Evolutionary conservation across 1,140 invertebrate genomes (phyloP), one percentile per base, ranked within the genome.

Genomic region (Eufriesea mexicana): DNA sequence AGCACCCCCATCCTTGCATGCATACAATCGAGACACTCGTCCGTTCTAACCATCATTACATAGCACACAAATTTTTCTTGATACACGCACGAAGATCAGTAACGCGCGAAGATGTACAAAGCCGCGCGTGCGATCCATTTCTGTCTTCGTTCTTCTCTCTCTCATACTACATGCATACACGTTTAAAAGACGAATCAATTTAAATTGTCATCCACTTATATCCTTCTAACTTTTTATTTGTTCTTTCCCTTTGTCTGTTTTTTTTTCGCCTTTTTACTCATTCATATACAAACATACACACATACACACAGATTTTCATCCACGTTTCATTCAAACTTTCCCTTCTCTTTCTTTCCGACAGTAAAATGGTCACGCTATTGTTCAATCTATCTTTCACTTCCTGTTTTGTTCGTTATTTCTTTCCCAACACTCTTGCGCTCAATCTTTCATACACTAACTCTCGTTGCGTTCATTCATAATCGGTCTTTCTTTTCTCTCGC

Each of bases 1-100:
- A 72, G 73, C 68, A 89, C 79, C 88, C 87, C 84, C 86, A 87
- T 89, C 83, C 79, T 79, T 86, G 35, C 89, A 81, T 85, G 84
- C 81, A 89, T 67, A 78, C 88, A 75, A 74, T 49, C 79, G 71
- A 84, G 74, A 45, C 73, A 81, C 62, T 73, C 79, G 55, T 68
- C 51, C 68, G 6, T 77, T 75, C 61, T 54, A 70, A 62, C 67
- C 64, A 47, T 54, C 35, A 54, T 66, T 72, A 72, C 64, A 49
- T 71, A 74, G 14, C 68, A 70, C 25, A n/a, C 66, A 20, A 47
- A 66, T 45, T 57, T 47, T 49, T 4, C n/a, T 49, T 47, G 49
- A 84, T 49, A n/a, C 75, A 16, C 57, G 16, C n/a, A 18, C 20
- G 23, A 18, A 10, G 23, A 74, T 23, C 25, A 12, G 18, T 59